These are phyloP conservation scores for Leptinotarsa tumamoca DNA, from an alignment of 2,888 invertebrate genomes.

Conservation along the genomic window DNA sequence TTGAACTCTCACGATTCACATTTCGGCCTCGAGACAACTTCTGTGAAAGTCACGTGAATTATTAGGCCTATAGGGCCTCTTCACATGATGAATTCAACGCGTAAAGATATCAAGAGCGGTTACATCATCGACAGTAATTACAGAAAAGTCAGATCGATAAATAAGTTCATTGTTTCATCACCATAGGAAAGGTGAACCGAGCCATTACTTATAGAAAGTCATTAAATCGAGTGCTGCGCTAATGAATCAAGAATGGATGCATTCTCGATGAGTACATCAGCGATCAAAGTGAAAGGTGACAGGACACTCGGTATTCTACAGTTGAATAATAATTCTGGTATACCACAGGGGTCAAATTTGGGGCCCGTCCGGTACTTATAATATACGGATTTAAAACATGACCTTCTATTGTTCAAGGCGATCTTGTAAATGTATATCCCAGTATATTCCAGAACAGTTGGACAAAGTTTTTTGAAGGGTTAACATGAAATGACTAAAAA, in stretches of 20 bases:
- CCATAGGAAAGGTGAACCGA: conserved; percentile 15
- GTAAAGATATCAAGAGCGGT: conserved; percentile 14
- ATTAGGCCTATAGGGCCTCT: conserved; percentile 4
- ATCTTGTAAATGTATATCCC: too few species aligned
- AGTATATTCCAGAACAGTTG: too few species aligned
- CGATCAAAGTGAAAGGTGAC: neutral
- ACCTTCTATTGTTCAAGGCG: too few species aligned
- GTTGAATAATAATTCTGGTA: too few species aligned
- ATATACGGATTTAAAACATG: too few species aligned
- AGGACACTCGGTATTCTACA: neutral
- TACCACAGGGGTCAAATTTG: too few species aligned
- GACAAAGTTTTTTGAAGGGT: too few species aligned
- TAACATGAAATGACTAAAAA: too few species aligned
- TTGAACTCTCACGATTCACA: neutral
- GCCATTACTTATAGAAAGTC: conserved; percentile 11
- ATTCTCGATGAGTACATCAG: neutral
- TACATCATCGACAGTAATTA: conserved; percentile 6
- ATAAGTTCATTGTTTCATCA: conserved; percentile 21
- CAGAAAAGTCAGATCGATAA: conserved; percentile 10
- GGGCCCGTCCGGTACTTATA: too few species aligned
- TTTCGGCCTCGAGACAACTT: neutral
- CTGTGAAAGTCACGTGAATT: conserved; percentile 1
- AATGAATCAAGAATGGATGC: conserved; percentile 4
- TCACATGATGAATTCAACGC: conserved; percentile 8
- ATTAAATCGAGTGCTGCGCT: neutral